phyloP scores from a whole-genome alignment of 1,140 invertebrate species.

The Lanistes nyassanus region DNA sequence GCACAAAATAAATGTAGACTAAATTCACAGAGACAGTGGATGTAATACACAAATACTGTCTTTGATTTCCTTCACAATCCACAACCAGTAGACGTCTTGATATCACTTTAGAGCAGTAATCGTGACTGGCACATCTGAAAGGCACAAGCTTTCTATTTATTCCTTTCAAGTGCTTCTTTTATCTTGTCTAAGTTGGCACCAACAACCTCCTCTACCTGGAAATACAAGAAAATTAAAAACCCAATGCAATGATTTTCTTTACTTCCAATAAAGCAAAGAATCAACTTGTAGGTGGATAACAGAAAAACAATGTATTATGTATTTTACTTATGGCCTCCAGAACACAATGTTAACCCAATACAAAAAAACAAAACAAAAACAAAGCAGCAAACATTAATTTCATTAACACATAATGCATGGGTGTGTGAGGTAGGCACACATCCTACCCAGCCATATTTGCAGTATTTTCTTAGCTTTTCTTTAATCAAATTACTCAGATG shows the following conservation, averaged over 20 bases:
- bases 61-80: background rate
- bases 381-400: too few relatives aligned
- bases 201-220: background rate
- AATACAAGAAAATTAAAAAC: background rate
- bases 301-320: too few relatives aligned
- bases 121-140: too few relatives aligned
- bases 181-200: slow-evolving; percentile 1
- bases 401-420: too few relatives aligned
- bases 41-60: background rate
- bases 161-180: background rate
- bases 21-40: background rate
- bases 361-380: too few relatives aligned
- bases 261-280: too few relatives aligned
- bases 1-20: background rate
- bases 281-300: too few relatives aligned
- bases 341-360: too few relatives aligned
- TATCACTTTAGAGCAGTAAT: background rate
- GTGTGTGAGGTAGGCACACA: too few relatives aligned
- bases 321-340: too few relatives aligned
- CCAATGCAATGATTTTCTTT: too few relatives aligned
- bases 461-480: background rate
- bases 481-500: too few relatives aligned
- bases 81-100: background rate
- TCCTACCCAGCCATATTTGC: background rate
- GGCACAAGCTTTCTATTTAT: background rate